Base-by-base conservation (phyloP, 2,888 invertebrate species). In the Toxonevra muliebris region DNA sequence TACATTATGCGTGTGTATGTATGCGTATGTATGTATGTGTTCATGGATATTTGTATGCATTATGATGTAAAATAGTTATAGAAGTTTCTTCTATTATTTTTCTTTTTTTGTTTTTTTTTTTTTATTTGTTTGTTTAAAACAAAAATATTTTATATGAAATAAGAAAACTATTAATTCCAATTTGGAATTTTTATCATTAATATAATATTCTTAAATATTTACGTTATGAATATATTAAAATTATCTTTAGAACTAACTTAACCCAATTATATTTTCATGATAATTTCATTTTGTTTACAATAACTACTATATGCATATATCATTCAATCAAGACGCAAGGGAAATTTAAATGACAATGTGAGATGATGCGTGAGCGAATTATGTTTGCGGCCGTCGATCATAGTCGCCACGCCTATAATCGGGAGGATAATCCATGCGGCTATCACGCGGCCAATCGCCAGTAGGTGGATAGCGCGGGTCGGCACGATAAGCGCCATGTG, bases 381-480 rank as follows among this genome's bases (percentile, higher is more conserved):
- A 80, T 55, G 81, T 80, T 70, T 82, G 82, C 61, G 79, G 80
- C 41, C 82, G 78, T 61, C 82, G 77, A 63, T 82, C 82, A 42
- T 82, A 82, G 20, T 82, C 81, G 42, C 79, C 77, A 55, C 84
- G 77, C 83, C 91, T 86, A 75, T 89, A 87, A 50, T 73, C 73
- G 19, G 80, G 75, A 71, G 89, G 88, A 74, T 89, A 89, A 13
- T 88, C 88, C 66, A 75, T 70, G n/a, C 75, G 74, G 48, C 70
- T 72, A 41, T 81, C 82, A n/a, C 84, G 82, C 30, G 78, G 76
- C 75, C 80, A 82, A 30, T 84, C 76, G 59, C 77, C 77, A 1
- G 78, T 67, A 40, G 82, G 82, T 54, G 71, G 64, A 76, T 86
- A 86, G 71, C 89, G 88, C 5, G 76, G 76, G 84, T 89, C 88